Percentiles rank a stretch among this genome's conserved stretches.
These are phyloP conservation scores for Proisotoma minuta DNA, from an alignment of 2,888 invertebrate genomes.

Conservation along the genomic window DNA sequence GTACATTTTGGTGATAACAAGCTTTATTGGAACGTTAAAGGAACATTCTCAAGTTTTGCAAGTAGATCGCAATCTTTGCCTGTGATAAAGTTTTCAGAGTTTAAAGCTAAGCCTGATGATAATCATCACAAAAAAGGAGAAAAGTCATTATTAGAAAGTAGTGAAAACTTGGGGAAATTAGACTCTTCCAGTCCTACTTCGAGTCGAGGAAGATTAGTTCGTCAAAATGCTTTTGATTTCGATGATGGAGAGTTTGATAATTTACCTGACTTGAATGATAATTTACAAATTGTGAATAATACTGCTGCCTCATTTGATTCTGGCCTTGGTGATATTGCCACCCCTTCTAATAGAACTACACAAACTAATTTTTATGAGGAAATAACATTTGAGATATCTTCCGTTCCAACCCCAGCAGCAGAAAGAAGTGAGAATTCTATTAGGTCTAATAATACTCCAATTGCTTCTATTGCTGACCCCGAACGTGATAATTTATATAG, in stretches of 20 bases:
- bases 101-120: neutral
- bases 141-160: neutral
- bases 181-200: neutral
- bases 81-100: conserved; percentile 25
- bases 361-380: conserved; percentile 28
- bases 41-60: conserved; percentile 19
- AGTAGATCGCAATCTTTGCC: conserved; percentile 25
- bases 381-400: conserved; percentile 17
- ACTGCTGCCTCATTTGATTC: conserved; percentile 21
- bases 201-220: conserved; percentile 20
- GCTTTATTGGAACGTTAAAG: conserved; percentile 19
- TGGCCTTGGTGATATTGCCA: conserved; percentile 23
- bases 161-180: neutral
- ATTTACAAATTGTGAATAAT: conserved; percentile 15
- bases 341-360: conserved; percentile 11
- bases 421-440: neutral
- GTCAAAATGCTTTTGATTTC: conserved; percentile 43
- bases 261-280: conserved; percentile 38
- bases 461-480: neutral
- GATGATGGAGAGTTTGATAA: conserved; percentile 31
- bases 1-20: conserved; percentile 22
- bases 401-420: neutral
- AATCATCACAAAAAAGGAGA: neutral
- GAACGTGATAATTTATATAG: neutral
- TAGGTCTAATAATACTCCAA: neutral